These are phyloP conservation scores for Saguinus imperator DNA, from an alignment of 2,113 vertebrate species.

Conservation along the genomic window DNA sequence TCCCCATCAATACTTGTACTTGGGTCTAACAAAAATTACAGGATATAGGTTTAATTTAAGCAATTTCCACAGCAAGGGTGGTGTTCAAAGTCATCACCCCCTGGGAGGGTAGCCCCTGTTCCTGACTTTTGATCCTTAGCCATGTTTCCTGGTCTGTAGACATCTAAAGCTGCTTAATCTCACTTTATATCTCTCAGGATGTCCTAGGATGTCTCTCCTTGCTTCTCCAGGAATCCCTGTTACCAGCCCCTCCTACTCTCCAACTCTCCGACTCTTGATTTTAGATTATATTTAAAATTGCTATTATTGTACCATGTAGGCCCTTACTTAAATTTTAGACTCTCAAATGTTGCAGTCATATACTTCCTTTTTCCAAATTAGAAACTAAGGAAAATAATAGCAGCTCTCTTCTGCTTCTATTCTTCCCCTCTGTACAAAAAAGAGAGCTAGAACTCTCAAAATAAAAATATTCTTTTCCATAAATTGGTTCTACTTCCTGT, in stretches of 20 bases:
- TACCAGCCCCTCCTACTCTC: not conserved
- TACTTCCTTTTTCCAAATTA: slow-evolving; percentile 42
- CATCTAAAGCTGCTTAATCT: not conserved
- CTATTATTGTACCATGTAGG: not conserved
- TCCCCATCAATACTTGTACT: not conserved
- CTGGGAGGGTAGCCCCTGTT: not conserved
- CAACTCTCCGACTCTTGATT: not conserved
- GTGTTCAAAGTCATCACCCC: not conserved
- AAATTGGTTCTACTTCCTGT: not conserved
- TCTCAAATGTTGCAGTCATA: not conserved
- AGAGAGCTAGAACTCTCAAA: not conserved
- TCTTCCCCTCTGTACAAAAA: not conserved
- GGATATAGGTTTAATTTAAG: not conserved
- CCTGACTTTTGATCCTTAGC: not conserved
- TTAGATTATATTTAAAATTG: not conserved
- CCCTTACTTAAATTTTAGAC: not conserved
- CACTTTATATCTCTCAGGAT: not conserved
- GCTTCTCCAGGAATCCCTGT: not conserved
- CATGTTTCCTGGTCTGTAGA: not conserved
- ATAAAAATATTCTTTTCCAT: not conserved
- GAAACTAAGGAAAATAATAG: not conserved
- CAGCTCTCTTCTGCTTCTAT: not conserved
- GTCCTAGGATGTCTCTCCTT: not conserved
- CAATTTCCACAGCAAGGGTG: not conserved
- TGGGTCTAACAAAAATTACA: not conserved